A percentile compares a stretch with the other conserved stretches of the same genome.
Evolutionary conservation across 2,888 invertebrate genomes (phyloP).

Genomic region (Perizoma affinitatum): DNA sequence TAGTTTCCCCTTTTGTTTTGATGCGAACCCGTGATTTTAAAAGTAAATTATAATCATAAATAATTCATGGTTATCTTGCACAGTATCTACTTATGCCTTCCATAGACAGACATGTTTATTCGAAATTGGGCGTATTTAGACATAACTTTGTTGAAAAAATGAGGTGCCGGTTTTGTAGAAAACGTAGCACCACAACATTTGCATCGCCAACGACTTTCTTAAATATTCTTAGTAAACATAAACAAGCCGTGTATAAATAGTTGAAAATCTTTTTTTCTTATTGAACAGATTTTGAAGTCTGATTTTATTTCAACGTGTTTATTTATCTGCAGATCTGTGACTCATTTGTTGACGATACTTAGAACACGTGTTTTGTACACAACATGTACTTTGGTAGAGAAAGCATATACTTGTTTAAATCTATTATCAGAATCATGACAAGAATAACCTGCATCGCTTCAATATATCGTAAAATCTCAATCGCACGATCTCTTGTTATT

Average conservation of each 20-base stretch:
- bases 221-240: conserved; percentile 12
- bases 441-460: conserved; percentile 14
- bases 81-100: too few relatives aligned
- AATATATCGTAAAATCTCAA: conserved; percentile 6
- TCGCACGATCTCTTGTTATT: conserved; percentile 1
- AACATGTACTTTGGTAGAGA: conserved; percentile 8
- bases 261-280: conserved; percentile 26
- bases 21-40: neutral
- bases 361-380: conserved; percentile 34
- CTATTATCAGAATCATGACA: conserved; percentile 27
- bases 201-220: conserved; percentile 17
- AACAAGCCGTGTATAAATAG: conserved; percentile 13
- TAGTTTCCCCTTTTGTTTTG: neutral
- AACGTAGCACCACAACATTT: neutral
- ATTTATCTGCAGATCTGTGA: conserved; percentile 29
- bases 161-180: neutral
- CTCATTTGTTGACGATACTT: conserved; percentile 36
- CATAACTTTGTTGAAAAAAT: neutral
- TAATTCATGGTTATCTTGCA: too few relatives aligned
- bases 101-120: too few relatives aligned
- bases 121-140: too few relatives aligned
- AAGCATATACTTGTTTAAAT: conserved; percentile 22
- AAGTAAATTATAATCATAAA: neutral
- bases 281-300: conserved; percentile 17
- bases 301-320: conserved; percentile 25